Base-by-base conservation (phyloP, 2,113 vertebrate species). In the Canis aureus region DNA sequence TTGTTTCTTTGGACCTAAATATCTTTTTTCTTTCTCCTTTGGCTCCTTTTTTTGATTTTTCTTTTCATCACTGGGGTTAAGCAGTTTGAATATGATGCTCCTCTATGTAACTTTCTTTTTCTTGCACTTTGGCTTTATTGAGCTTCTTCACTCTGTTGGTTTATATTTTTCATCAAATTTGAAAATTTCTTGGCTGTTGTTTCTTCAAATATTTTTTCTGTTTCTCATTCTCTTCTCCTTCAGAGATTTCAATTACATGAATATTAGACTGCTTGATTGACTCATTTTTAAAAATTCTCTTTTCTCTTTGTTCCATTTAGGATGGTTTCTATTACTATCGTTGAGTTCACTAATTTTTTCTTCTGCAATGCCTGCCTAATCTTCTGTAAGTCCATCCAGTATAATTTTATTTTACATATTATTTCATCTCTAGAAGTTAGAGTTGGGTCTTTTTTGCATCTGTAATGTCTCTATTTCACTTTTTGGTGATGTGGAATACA, bases 351-450 rank as follows among this genome's bases (percentile, higher is more conserved):
- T 81, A 43, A 23, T n/a, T 73, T 90, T 86, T 86, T 84, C 64
- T 74, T 80, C 29, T 20, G 27, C 38, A 25, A 11, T 71, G 17
- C 22, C 8, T 79, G 11, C 13, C 11, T 84, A 89, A 83, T 35
- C 4, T 78, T 8, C 38, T 96, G 13, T 84, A 94, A 89, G 80
- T 92, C 55, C 20, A 55, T 74, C 4, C 23, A 43, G 15, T 53
- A 81, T 74, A 38, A 64, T 83, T 89, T 92, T 55, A 81, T 73
- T 8, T 80, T 17, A 60, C 5, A 62, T 69, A 11, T 49, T 85
- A 25, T 89, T 93, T 93, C 86, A 89, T 74, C 9, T 93, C 64
- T 81, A 49, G 29, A 74, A 81, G 12, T 81, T 93, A 90, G 10
- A 85, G 66, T 89, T 53, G 3, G 27, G 17, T 69, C 22, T 62